Percentiles rank a stretch among this genome's conserved stretches.
Conservation (phyloP, 2,888 invertebrate genomes). For the Amiota mariae region DNA sequence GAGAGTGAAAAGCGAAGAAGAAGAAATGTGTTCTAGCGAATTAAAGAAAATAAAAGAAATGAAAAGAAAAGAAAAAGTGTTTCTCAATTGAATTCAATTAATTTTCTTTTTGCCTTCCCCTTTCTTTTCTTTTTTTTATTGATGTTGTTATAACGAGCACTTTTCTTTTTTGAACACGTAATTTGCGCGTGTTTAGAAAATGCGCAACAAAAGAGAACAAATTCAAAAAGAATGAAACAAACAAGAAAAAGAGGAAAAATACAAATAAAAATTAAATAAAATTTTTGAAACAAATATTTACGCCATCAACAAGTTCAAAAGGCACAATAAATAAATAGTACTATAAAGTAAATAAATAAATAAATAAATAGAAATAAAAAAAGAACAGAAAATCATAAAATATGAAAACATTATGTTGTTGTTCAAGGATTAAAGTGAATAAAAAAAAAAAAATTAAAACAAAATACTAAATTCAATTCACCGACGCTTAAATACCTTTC, state of each 20-base stretch:
- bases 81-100: constrained; percentile 10
- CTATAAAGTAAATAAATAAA: too few species aligned
- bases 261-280: constrained; percentile 32
- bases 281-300: not conserved
- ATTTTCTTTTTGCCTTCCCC: not conserved
- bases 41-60: constrained; percentile 20
- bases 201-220: constrained; percentile 47
- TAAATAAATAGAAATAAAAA: too few species aligned
- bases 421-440: too few species aligned
- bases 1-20: not conserved
- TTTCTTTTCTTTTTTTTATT: too few species aligned
- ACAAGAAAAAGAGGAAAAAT: constrained; percentile 33
- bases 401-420: too few species aligned
- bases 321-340: too few species aligned
- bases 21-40: constrained; percentile 21
- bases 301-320: too few species aligned
- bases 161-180: not conserved
- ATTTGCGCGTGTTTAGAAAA: constrained; percentile 59
- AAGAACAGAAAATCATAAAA: too few species aligned
- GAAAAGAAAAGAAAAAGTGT: constrained; percentile 14
- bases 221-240: not conserved
- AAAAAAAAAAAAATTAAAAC: too few species aligned
- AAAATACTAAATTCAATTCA: too few species aligned
- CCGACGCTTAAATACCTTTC: too few species aligned
- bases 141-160: too few species aligned